A percentile compares a stretch with the other conserved stretches of the same genome.
phyloP scores from a whole-genome alignment of 2,888 invertebrate species.

The Apeira syringaria region DNA sequence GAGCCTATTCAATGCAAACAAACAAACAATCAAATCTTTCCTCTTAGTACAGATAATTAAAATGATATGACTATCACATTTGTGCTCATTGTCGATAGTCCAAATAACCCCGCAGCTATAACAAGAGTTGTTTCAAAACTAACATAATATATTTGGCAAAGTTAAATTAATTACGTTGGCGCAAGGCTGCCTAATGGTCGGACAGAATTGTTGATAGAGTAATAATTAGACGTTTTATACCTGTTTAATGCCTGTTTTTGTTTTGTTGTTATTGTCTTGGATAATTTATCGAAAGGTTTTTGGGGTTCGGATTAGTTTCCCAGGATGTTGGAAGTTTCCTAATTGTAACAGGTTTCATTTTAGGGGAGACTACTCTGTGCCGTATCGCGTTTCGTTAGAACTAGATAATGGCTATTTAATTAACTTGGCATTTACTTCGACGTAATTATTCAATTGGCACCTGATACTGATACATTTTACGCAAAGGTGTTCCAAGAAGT shows the following conservation, averaged over 20 bases:
- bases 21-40: no score
- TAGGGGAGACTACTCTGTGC: no score
- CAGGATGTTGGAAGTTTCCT: background rate
- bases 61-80: no score
- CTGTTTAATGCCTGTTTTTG: constrained; percentile 43
- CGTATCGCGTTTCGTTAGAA: no score
- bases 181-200: constrained; percentile 51
- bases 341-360: constrained; percentile 3
- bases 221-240: constrained; percentile 46
- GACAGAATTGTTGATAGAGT: constrained; percentile 52
- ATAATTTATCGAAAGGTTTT: constrained; percentile 25
- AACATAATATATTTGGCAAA: constrained; percentile 41
- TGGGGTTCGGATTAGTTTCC: constrained; percentile 8
- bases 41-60: no score
- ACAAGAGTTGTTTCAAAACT: constrained; percentile 44
- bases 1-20: no score
- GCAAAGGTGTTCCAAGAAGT: no score
- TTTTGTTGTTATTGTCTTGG: constrained; percentile 42
- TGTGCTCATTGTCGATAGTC: constrained; percentile 14
- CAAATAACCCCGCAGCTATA: constrained; percentile 26
- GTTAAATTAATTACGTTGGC: constrained; percentile 57
- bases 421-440: no score
- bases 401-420: no score
- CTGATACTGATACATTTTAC: no score
- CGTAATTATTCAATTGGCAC: no score